Conservation (phyloP, 2,888 invertebrate species). For the Camponotus fellah region DNA sequence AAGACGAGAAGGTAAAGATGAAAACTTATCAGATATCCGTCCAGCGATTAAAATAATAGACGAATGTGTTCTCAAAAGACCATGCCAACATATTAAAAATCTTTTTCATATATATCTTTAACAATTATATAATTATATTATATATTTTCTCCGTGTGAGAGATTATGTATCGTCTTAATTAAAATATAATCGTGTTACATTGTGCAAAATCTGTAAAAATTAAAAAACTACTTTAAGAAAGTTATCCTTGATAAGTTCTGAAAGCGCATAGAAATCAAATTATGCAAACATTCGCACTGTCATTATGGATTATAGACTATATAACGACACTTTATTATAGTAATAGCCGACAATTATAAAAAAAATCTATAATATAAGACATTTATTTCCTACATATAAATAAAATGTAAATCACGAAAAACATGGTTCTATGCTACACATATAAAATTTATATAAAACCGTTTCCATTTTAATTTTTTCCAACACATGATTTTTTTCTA, state of each 20-base stretch:
- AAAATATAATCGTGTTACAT: slow-evolving; percentile 10
- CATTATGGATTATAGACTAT: neutral
- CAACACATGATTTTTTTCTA: neutral
- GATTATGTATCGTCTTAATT: slow-evolving; percentile 40
- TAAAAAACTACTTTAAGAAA: slow-evolving; percentile 38
- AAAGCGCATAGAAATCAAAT: neutral
- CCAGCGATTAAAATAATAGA: slow-evolving; percentile 76
- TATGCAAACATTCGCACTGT: neutral
- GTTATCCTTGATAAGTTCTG: neutral
- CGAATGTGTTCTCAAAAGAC: slow-evolving; percentile 44
- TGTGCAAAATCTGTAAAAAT: slow-evolving; percentile 34
- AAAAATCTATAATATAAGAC: neutral
- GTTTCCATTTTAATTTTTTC: neutral
- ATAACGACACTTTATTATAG: slow-evolving; percentile 18
- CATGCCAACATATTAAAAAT: slow-evolving; percentile 30
- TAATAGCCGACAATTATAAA: neutral
- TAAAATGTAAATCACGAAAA: slow-evolving; percentile 24
- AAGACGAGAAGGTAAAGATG: slow-evolving; percentile 47
- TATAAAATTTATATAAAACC: neutral
- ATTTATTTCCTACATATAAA: slow-evolving; percentile 38
- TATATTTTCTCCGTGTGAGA: slow-evolving; percentile 10
- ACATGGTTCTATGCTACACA: neutral
- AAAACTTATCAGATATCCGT: slow-evolving; percentile 84
- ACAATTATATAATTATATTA: neutral
- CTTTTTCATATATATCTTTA: neutral